Evolutionary conservation across 2,113 vertebrate genomes (phyloP).

Genomic region (Muntiacus muntjak): DNA sequence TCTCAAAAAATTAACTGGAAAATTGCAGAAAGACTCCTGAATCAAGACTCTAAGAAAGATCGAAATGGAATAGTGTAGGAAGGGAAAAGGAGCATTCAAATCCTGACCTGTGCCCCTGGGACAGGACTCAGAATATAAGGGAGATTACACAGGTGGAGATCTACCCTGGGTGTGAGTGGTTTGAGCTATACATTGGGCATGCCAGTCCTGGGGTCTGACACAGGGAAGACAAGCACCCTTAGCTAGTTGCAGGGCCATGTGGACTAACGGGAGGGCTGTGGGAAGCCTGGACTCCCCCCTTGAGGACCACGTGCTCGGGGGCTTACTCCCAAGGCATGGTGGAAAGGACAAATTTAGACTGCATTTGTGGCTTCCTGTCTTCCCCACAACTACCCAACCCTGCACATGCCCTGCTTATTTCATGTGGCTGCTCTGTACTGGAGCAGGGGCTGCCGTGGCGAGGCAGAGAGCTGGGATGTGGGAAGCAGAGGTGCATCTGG

Average conservation of each 20-base stretch:
- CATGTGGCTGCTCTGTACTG: neutral
- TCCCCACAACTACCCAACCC: neutral
- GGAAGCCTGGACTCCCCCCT: neutral
- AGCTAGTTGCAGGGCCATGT: neutral
- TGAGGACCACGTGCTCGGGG: neutral
- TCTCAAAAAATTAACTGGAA: neutral
- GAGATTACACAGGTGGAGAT: neutral
- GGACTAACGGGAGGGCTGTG: neutral
- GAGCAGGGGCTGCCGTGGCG: accelerated
- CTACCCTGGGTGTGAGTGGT: neutral
- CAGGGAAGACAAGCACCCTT: neutral
- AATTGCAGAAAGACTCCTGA: neutral
- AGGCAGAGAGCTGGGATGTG: neutral
- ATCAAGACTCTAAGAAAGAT: neutral
- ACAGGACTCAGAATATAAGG: neutral
- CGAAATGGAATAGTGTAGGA: neutral
- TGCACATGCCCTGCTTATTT: neutral
- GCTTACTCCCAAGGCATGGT: neutral
- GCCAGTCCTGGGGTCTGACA: neutral
- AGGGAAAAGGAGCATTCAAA: neutral
- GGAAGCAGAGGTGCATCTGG: neutral
- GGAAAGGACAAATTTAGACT: neutral
- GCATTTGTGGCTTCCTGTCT: neutral
- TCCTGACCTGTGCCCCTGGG: neutral
- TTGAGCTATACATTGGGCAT: neutral